These are phyloP conservation scores for Bothrops jararaca DNA, from an alignment of 2,113 vertebrate genomes.

Conservation along the genomic window DNA sequence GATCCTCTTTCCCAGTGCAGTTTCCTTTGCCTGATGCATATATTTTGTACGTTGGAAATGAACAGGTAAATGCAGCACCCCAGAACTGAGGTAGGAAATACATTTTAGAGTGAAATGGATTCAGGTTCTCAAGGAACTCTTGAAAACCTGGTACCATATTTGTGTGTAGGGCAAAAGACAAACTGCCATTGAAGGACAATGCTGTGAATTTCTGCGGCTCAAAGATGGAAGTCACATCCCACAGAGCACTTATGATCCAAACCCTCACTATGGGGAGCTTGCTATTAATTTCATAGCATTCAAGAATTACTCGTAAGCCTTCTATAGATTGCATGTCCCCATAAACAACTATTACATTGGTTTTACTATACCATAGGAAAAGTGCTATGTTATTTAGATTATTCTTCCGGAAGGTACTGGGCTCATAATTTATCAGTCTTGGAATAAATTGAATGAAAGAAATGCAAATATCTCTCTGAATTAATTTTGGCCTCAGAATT, in stretches of 20 bases:
- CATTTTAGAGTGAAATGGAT: not conserved
- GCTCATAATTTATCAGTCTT: too few relatives aligned
- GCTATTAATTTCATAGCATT: not conserved
- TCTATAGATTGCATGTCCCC: not conserved
- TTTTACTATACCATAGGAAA: not conserved
- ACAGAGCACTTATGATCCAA: not conserved
- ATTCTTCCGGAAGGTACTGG: too few relatives aligned
- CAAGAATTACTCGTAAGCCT: not conserved
- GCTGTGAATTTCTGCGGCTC: rapidly evolving
- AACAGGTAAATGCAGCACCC: not conserved
- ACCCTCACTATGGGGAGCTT: not conserved
- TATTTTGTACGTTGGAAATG: not conserved
- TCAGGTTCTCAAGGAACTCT: not conserved
- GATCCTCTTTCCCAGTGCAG: too few relatives aligned
- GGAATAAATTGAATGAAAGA: too few relatives aligned
- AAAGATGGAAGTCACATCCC: not conserved
- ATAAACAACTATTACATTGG: not conserved
- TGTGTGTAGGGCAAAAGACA: not conserved
- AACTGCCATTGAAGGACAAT: not conserved
- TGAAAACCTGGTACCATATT: not conserved
- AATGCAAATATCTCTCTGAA: too few relatives aligned
- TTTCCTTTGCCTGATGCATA: too few relatives aligned
- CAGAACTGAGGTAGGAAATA: not conserved
- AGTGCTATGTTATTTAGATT: not conserved
- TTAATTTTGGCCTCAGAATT: too few relatives aligned